A percentile compares a stretch with the other conserved stretches of the same genome.
These are phyloP conservation scores for Rugalucina vietnamica DNA, from an alignment of 2,888 invertebrate genomes.

Conservation along the genomic window DNA sequence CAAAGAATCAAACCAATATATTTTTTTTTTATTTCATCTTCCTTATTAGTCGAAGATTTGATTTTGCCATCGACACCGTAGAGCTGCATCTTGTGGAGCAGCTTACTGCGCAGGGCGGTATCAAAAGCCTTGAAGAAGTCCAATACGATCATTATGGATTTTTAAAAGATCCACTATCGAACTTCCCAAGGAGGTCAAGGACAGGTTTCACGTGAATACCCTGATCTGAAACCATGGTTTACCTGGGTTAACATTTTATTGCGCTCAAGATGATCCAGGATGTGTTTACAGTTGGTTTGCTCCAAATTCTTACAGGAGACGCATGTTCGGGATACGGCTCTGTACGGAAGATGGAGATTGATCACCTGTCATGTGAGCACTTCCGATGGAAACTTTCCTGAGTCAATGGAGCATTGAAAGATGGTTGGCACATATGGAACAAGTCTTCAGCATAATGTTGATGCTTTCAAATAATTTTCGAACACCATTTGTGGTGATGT, in stretches of 20 bases:
- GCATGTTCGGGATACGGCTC: constrained; percentile 50
- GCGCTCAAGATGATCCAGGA: constrained; percentile 48
- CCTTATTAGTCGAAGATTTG: too few relatives aligned
- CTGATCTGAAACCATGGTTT: constrained; percentile 53
- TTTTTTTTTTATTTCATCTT: too few relatives aligned
- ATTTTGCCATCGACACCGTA: constrained; percentile 13
- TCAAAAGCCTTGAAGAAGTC: constrained; percentile 52
- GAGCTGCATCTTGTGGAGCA: constrained; percentile 33
- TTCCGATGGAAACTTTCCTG: constrained; percentile 27
- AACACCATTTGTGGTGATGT: constrained; percentile 10
- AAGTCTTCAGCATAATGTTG: constrained; percentile 42
- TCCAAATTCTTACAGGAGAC: constrained; percentile 52
- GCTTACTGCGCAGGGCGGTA: constrained; percentile 39
- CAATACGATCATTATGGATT: constrained; percentile 41
- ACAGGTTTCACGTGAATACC: constrained; percentile 50
- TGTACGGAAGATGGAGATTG: constrained; percentile 34
- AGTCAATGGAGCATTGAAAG: constrained; percentile 21
- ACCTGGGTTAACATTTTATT: constrained; percentile 43
- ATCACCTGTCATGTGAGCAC: constrained; percentile 45
- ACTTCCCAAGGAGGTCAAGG: constrained; percentile 28
- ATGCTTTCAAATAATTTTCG: constrained; percentile 22
- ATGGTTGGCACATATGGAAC: constrained; percentile 22
- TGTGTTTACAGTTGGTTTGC: constrained; percentile 52
- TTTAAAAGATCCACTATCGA: constrained; percentile 21
- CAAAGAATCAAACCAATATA: too few relatives aligned